These are phyloP conservation scores for Malachius bipustulatus DNA, from an alignment of 2,888 invertebrate species.

Conservation along the genomic window DNA sequence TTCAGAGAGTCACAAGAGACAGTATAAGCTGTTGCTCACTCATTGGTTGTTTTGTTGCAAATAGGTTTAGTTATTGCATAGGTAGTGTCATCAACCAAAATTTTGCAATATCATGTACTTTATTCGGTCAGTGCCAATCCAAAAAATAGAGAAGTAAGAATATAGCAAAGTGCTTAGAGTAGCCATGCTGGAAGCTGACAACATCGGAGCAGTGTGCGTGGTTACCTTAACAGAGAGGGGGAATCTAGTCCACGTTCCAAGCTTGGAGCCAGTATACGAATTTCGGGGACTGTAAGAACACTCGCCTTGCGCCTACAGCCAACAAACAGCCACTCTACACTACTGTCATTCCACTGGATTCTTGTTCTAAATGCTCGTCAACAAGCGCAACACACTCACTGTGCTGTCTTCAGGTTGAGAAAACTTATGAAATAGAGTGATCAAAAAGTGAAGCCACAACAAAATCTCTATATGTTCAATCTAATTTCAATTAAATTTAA, in stretches of 20 bases:
- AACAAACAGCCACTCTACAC: slow-evolving; percentile 31
- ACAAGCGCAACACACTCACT: no score
- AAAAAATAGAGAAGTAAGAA: no score
- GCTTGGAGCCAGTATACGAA: slow-evolving; percentile 71
- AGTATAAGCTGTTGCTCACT: no score
- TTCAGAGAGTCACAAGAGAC: no score
- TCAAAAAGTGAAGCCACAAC: background rate
- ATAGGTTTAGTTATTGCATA: no score
- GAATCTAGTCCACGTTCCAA: slow-evolving; percentile 66
- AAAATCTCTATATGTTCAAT: background rate
- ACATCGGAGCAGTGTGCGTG: slow-evolving; percentile 19
- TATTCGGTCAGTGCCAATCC: no score
- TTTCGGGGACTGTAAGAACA: slow-evolving; percentile 67
- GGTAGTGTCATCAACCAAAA: no score
- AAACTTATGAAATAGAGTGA: no score
- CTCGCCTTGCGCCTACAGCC: slow-evolving; percentile 54
- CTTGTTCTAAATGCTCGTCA: slow-evolving; percentile 2
- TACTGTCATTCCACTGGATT: slow-evolving; percentile 21
- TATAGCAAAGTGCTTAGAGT: no score
- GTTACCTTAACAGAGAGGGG: slow-evolving; percentile 27
- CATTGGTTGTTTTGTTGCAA: no score
- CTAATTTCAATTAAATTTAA: background rate
- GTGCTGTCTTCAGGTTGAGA: no score
- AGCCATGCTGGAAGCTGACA: slow-evolving; percentile 18
- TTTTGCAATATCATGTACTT: no score